phyloP scores from a whole-genome alignment of 92 coral and sea anemone genomes.

The Umimayanthus kanabou region DNA sequence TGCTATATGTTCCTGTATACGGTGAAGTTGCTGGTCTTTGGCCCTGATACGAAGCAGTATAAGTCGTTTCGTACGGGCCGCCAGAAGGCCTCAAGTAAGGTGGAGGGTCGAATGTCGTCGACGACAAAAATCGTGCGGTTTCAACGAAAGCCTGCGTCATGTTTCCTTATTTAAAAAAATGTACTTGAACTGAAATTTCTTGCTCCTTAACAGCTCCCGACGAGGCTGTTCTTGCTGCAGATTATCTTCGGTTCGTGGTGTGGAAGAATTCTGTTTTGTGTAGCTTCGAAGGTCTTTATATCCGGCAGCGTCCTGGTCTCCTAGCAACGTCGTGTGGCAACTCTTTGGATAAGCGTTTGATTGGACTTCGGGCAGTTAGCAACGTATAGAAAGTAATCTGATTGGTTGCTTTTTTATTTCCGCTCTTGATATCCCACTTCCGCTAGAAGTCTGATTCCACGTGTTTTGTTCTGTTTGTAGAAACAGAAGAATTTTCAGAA shows the following conservation, averaged over 20 bases:
- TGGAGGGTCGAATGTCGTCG: conserved; percentile 92
- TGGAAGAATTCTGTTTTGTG: conserved; percentile 77
- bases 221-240: not conserved
- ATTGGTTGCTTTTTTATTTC: conserved; percentile 56
- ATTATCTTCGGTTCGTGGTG: conserved; percentile 14
- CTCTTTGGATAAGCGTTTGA: conserved; percentile 16
- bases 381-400: conserved; percentile 28
- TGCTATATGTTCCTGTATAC: conserved; percentile 62
- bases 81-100: conserved; percentile 83
- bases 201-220: conserved; percentile 17
- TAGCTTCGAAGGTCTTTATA: conserved; percentile 69
- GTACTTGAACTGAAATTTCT: not conserved
- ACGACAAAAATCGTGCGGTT: conserved; percentile 81
- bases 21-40: conserved; percentile 65
- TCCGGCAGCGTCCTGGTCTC: conserved; percentile 88
- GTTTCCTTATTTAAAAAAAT: conserved; percentile 34
- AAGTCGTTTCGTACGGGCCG: conserved; percentile 95
- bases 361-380: conserved; percentile 26
- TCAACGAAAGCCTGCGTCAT: conserved; percentile 84
- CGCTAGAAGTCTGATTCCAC: conserved; percentile 14
- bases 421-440: conserved; percentile 38
- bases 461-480: conserved; percentile 39
- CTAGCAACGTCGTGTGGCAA: conserved; percentile 52
- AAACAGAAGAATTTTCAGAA: conserved; percentile 35
- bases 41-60: conserved; percentile 76